Evolutionary conservation across 2,797 vertebrate species (phyloP), one percentile per base, ranked within the genome.

Genomic region (Helicolenus hilgendorfi): DNA sequence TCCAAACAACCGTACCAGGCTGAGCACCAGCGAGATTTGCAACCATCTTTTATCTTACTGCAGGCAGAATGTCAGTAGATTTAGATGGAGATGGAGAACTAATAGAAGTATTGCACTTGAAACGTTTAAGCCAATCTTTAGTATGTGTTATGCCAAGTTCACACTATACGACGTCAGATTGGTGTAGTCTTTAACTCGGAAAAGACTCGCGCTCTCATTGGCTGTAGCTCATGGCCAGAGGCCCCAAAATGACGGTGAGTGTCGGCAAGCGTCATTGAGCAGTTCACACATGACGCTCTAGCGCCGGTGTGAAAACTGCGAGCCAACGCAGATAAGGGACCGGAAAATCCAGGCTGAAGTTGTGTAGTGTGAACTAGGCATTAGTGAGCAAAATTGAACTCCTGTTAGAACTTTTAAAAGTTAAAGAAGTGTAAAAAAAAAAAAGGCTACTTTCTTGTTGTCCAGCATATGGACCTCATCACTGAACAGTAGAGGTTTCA

Each of bases 1-100:
- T 85, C 7, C 20, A 73, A 76, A 84, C 69, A 92, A 27, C 72
- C 69, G 62, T 26, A 59, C 18, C 68, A 79, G 71, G 62, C 29
- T 56, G 38, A 86, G 33, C 68, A 36, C 20, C 27, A 59, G 36
- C 31, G 58, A 59, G 56, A 84, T 88, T 79, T 81, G 62, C 55
- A 83, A 64, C 26, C 33, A 27, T 31, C 49, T 55, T 55, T 86
- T 81, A 70, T 20, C 15, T 49, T 27, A 27, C 70, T 70, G 31
- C 60, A 14, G 31, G 80, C 45, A 60, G 62, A 38, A 45, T 68
- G 45, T 27, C 63, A 65, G 59, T 24, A 68, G 20, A 38, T 15
- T 53, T 11, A 71, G 26, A 38, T 15, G 2, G 31, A 58, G 20
- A 22, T 55, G 9, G 20, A 73, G 13, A 65, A 77, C 24, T 35